Evolutionary conservation across 2,888 invertebrate species (phyloP).

Genomic region (Drosophila limbata): DNA sequence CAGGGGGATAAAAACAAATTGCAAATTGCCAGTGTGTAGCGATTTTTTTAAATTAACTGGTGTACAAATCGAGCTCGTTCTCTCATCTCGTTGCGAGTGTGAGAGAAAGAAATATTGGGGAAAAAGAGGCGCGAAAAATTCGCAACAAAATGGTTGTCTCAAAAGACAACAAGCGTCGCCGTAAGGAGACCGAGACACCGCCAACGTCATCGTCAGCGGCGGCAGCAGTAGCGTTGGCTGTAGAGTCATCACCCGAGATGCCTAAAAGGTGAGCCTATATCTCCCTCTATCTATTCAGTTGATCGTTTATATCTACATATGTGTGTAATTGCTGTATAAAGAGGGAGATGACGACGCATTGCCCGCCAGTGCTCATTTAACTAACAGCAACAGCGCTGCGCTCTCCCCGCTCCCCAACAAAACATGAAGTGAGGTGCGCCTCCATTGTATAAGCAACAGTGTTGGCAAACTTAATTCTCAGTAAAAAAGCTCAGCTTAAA

Average conservation of each 20-base stretch:
- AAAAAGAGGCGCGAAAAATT: slow-evolving; percentile 78
- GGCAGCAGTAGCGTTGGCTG: slow-evolving; percentile 63
- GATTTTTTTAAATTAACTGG: slow-evolving; percentile 36
- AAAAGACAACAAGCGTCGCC: slow-evolving; percentile 85
- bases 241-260: slow-evolving; percentile 85
- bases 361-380: slow-evolving; percentile 27
- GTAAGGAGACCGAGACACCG: slow-evolving; percentile 82
- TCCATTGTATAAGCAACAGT: slow-evolving; percentile 56
- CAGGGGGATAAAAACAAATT: slow-evolving; percentile 60
- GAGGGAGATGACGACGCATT: slow-evolving; percentile 56
- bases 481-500: neutral
- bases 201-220: slow-evolving; percentile 76
- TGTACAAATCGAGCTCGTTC: slow-evolving; percentile 35
- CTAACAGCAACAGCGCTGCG: slow-evolving; percentile 19
- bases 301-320: slow-evolving; percentile 34
- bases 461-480: slow-evolving; percentile 23
- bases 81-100: slow-evolving; percentile 29
- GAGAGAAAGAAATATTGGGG: slow-evolving; percentile 48
- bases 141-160: slow-evolving; percentile 85
- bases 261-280: slow-evolving; percentile 84
- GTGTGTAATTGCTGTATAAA: slow-evolving; percentile 36
- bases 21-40: slow-evolving; percentile 41
- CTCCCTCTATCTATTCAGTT: slow-evolving; percentile 35
- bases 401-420: slow-evolving; percentile 11
- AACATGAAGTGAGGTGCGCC: slow-evolving; percentile 48